Evolutionary conservation across 2,888 invertebrate genomes (phyloP), one percentile per base, ranked within the genome.

Genomic region (Drosophila prolongata): DNA sequence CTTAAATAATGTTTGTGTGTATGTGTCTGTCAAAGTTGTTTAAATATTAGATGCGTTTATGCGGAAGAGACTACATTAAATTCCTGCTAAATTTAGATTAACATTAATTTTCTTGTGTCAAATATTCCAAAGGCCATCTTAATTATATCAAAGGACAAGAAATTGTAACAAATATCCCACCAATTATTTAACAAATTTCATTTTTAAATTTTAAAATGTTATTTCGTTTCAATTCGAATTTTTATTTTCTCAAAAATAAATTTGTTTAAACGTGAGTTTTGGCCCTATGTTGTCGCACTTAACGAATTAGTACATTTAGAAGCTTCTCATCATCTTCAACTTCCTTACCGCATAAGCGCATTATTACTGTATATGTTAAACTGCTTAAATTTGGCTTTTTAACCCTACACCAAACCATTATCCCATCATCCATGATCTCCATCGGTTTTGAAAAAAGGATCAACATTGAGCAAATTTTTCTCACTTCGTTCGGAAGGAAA

Each of bases 401-500:
- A 79, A 56, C 46, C 75, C 73, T 75, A 55, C 59, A 71, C 30
- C 49, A 44, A 59, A 38, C 16, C 42, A 68, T 54, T 73, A 61
- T 55, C 49, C 47, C 38, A 43, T 43, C 54, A 44, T 46, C 35
- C 65, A 47, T 50, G 30, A 30, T 35, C 34, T 49, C 16, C 16
- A 55, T 46, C 24, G 47, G 59, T 37, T 43, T 68, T 42, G 30
- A 47, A 40, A 47, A 40, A 40, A 37, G 13, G 9, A 53, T 30
- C 57, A 64, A 50, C 71, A 79, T 90, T 89, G 91, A 90, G 91
- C 91, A 91, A 81, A 90, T 87, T 82, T 90, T 90, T 91, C 89
- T 90, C 91, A 91, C 92, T 91, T 92, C 92, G 91, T 91, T 91
- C 89, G 87, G 77, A 80, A 8, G 49, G 37, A 60, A 43, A 53